These are phyloP conservation scores for Poliocrania exsul DNA, from an alignment of 2,797 vertebrate species.

Conservation along the genomic window DNA sequence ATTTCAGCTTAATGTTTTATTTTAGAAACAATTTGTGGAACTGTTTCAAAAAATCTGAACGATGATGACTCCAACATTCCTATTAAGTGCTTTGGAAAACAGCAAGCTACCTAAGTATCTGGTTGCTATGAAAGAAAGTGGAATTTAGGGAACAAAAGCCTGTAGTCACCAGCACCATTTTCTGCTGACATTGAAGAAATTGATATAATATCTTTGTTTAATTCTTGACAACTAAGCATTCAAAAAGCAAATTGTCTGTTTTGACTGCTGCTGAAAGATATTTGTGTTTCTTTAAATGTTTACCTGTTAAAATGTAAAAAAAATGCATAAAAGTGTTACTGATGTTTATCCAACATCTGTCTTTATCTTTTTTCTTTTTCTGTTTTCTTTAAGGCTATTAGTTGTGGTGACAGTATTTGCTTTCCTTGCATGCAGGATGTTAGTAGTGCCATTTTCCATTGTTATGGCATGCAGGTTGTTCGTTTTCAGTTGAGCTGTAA, in stretches of 20 bases:
- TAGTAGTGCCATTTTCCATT: not conserved
- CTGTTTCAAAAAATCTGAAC: not conserved
- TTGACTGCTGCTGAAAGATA: not conserved
- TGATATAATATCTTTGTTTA: not conserved
- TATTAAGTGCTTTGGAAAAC: not conserved
- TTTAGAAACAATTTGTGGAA: not conserved
- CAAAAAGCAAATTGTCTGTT: not conserved
- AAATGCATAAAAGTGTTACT: not conserved
- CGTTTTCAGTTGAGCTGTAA: not conserved
- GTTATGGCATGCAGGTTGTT: not conserved
- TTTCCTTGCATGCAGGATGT: not conserved
- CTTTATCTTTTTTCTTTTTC: not conserved
- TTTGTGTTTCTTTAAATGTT: not conserved
- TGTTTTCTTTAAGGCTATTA: not conserved
- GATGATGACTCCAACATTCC: not conserved
- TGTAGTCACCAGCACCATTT: not conserved
- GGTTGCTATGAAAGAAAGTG: not conserved
- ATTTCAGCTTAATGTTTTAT: not conserved
- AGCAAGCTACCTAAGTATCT: not conserved
- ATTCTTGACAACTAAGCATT: not conserved
- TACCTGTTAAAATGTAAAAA: not conserved
- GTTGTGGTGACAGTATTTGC: not conserved
- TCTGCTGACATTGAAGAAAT: not conserved
- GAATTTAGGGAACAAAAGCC: not conserved
- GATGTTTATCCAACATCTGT: not conserved